A percentile compares a stretch with the other conserved stretches of the same genome.
Evolutionary conservation across 2,888 invertebrate species (phyloP).

Genomic region (Cabera pusaria): DNA sequence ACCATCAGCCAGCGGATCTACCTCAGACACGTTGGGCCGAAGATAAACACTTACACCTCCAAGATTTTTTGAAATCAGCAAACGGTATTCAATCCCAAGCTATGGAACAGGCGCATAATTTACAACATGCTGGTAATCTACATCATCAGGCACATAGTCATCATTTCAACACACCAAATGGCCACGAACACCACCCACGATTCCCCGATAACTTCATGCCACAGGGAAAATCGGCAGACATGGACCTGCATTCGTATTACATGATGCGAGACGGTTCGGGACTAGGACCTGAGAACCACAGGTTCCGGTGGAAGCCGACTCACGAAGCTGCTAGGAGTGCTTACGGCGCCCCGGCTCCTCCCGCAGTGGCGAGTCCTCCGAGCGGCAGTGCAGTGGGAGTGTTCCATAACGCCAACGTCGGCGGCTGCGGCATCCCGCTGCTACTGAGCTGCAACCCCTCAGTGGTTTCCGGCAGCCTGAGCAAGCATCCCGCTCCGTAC

Average conservation of each 20-base stretch:
- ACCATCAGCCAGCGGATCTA: constrained; percentile 16
- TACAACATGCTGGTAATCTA: constrained; percentile 27
- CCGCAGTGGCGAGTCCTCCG: constrained; percentile 19
- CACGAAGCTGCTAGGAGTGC: constrained; percentile 48
- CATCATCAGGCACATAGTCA: constrained; percentile 26
- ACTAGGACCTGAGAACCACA: constrained; percentile 38
- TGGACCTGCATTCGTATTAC: constrained; percentile 34
- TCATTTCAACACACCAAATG: constrained; percentile 9
- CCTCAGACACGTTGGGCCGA: constrained; percentile 26
- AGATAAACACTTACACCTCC: constrained; percentile 25
- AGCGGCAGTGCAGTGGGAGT: constrained; percentile 54
- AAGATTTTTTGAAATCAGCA: constrained; percentile 26
- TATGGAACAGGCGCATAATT: constrained; percentile 16
- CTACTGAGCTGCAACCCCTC: constrained; percentile 72
- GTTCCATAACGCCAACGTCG: constrained; percentile 66
- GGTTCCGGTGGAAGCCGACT: constrained; percentile 50
- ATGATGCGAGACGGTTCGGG: constrained; percentile 49
- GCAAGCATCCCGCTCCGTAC: constrained; percentile 48
- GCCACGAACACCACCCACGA: constrained; percentile 17
- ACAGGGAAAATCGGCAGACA: constrained; percentile 47
- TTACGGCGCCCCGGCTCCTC: constrained; percentile 43
- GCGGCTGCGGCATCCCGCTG: constrained; percentile 68
- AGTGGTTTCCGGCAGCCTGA: constrained; percentile 63
- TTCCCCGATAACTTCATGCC: constrained; percentile 28
- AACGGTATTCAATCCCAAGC: constrained; percentile 21